phyloP scores from a whole-genome alignment of 2,113 vertebrate species.

The Melospiza melodia region DNA sequence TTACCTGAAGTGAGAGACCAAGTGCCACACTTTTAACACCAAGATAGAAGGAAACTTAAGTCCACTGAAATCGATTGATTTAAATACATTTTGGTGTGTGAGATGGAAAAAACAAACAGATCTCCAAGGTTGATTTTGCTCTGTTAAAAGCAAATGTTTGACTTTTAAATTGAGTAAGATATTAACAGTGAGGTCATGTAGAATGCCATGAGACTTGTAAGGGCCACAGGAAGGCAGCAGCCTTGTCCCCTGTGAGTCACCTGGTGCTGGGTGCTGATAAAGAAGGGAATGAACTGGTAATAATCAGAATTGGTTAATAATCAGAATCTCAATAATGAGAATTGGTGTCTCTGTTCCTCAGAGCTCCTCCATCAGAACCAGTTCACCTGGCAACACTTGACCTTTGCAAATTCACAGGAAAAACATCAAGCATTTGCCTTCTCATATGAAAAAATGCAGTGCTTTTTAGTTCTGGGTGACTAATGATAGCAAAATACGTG shows the following conservation, averaged over 20 bases:
- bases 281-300: not conserved
- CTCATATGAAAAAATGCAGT: not conserved
- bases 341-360: not conserved
- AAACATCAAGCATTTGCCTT: not conserved
- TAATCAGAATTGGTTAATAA: not conserved
- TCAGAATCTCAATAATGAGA: not conserved
- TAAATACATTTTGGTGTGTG: not conserved
- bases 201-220: not conserved
- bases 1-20: not conserved
- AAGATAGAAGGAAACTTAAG: not conserved
- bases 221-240: not conserved
- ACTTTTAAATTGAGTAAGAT: not conserved
- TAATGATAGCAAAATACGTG: not conserved
- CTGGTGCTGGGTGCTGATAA: not conserved
- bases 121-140: not conserved
- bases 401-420: not conserved
- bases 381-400: not conserved
- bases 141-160: not conserved
- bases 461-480: not conserved
- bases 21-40: not conserved
- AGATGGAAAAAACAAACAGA: not conserved
- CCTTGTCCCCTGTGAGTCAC: not conserved
- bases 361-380: not conserved
- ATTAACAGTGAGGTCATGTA: not conserved
- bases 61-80: not conserved